Base-by-base conservation (phyloP, 2,888 invertebrate genomes). In the Lacanobia oleracea region DNA sequence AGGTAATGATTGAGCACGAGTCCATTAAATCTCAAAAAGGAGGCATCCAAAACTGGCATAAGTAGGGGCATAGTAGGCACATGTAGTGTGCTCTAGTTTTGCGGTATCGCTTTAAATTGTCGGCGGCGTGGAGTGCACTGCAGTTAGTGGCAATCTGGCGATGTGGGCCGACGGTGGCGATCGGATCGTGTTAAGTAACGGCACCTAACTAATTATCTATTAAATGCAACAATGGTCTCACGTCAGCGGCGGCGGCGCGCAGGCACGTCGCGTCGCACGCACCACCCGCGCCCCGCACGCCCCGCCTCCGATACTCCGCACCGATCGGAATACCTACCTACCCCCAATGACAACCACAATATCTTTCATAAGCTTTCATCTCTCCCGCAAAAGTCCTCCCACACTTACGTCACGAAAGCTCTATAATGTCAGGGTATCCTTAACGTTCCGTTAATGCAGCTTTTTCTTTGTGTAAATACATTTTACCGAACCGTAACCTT, bases 161-260 rank as follows among this genome's bases (percentile, higher is more conserved):
- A 93, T 92, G 91, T 92, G 91, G 91, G 90, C 84, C 91, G 88
- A 82, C 88, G 79, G 87, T 89, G 89, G 89, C 90, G 90, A 92
- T 92, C 91, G 88, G 91, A 90, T 94, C 92, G 92, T 91, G 92
- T 93, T 91, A 91, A 87, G 86, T 95, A 95, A 95, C 95, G 95
- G 95, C 91, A 94, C 87, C 91, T 88, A 92, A 91, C 95, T 95
- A 95, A 95, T 95, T 95, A 95, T 92, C 94, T 94, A 94, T 95
- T 94, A 94, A 88, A 91, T 91, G 89, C 93, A 93, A 95, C 95
- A 95, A 95, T 94, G 91, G 94, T 90, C 92, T 89, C 94, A 94
- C 94, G 94, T 94, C 92, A 89, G 81, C 87, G 86, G 76, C 85
- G 85, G 82, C 40, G 14, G 87, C 85, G 86, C 86, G 81, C 88